Base-by-base conservation (phyloP, 1,140 invertebrate species). In the Drosophila arawakana region DNA sequence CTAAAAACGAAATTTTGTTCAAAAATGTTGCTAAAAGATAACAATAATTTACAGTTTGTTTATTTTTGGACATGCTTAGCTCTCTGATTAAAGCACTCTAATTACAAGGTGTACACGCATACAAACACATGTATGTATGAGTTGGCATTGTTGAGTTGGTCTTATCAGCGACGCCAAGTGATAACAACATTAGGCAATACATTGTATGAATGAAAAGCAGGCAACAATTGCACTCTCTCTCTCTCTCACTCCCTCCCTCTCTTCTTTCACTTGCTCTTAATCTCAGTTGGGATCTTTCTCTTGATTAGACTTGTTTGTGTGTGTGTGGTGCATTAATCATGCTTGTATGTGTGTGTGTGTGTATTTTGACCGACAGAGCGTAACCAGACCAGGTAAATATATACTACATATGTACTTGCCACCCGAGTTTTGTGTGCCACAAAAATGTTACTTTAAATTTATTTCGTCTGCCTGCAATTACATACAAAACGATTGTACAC, bases 301-400 rank as follows among this genome's bases (percentile, higher is more conserved):
- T 30, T 63, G 21, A 30, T 39, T 69, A 43, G 15, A 52, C 11
- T 34, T 35, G 34, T 52, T 15, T 49, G 39, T 44, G 55, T 54
- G 52, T 72, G 30, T 55, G 18, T 59, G 57, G 41, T 82, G 78
- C 77, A 84, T 59, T 73, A 49, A 63, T 77, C 25, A 30, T 30
- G 25, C 4, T 30, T 30, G 25, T 30, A 5, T 30, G 25, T 30
- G 3, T 30, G 25, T 30, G 25, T 30, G 3, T 30, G 1, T 63
- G 76, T 83, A 76, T 80, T 80, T 83, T 83, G 81, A 72, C 71
- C 74, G 84, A 13, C 78, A 78, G 83, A 88, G 83, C 83, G 83
- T 71, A 89, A 88, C 84, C 84, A 83, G 74, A 82, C 83, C 80
- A 52, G 78, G 70, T 84, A 80, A 72, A 69, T 30, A 21, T 80